Percentiles rank a stretch among this genome's conserved stretches.
Conservation (phyloP, 37 sponge, comb jelly and placozoan species). For the Beroe forskalii region DNA sequence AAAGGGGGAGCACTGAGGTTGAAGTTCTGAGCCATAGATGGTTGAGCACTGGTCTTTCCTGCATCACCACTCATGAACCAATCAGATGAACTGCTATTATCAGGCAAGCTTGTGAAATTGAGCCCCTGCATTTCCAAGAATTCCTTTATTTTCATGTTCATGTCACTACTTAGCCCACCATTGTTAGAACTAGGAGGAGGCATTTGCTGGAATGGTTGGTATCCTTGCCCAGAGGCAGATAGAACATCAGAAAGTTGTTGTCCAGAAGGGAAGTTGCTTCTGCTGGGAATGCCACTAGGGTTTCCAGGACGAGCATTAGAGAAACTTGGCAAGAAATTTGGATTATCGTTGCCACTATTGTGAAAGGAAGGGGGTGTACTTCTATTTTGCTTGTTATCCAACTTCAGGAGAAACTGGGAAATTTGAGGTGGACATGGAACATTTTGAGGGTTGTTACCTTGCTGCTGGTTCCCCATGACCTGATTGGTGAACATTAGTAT, state of each 20-base stretch:
- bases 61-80: background rate
- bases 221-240: background rate
- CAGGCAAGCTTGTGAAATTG: background rate
- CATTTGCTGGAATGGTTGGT: background rate
- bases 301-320: background rate
- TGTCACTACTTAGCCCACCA: background rate
- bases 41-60: background rate
- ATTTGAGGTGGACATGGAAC: slow-evolving; percentile 6
- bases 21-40: background rate
- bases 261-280: background rate
- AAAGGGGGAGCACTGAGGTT: background rate
- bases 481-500: slow-evolving; percentile 43
- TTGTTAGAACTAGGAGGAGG: background rate
- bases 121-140: background rate
- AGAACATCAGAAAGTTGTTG: background rate
- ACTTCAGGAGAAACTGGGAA: slow-evolving; percentile 7
- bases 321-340: background rate
- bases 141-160: background rate
- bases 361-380: background rate
- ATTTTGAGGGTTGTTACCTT: background rate
- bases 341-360: background rate
- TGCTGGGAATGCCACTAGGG: background rate
- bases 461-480: slow-evolving; percentile 2
- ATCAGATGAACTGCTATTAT: background rate
- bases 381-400: slow-evolving; percentile 23